Evolutionary conservation across 1,140 invertebrate species (phyloP).

Genomic region (Drosophila pseudoananassae): DNA sequence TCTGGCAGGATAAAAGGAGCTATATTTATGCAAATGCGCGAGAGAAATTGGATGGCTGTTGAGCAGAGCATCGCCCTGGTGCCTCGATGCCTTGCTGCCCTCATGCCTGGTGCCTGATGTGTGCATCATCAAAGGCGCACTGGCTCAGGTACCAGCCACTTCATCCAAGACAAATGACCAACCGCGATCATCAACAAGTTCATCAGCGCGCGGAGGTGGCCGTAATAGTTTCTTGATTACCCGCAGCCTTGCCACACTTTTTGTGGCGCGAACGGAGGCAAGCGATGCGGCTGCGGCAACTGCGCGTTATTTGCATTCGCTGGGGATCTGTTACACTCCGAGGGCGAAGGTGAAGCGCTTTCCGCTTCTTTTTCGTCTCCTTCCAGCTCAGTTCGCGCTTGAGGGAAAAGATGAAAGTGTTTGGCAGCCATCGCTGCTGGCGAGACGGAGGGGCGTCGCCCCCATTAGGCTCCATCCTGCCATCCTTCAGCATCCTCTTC

Average conservation of each 20-base stretch:
- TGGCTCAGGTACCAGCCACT: neutral
- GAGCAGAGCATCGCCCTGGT: no score
- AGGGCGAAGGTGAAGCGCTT: constrained; percentile 38
- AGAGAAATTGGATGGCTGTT: constrained; percentile 6
- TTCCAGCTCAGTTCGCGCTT: constrained; percentile 23
- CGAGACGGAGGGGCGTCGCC: constrained; percentile 20
- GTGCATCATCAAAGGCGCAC: constrained; percentile 15
- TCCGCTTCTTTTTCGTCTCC: constrained; percentile 6
- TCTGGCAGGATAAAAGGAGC: constrained; percentile 15
- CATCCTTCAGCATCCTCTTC: constrained; percentile 38
- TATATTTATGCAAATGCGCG: constrained; percentile 64
- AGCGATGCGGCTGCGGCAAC: neutral
- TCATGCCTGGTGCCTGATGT: neutral
- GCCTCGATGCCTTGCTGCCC: neutral
- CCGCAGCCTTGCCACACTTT: constrained; percentile 75
- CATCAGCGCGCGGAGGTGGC: constrained; percentile 59
- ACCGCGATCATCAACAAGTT: constrained; percentile 75
- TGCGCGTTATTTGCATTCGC: constrained; percentile 76
- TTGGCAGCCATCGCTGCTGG: constrained; percentile 53
- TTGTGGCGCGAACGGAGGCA: constrained; percentile 6
- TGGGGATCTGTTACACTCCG: constrained; percentile 73
- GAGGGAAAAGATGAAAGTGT: constrained; percentile 68
- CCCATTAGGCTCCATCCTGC: constrained; percentile 51
- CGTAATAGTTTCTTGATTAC: constrained; percentile 81
- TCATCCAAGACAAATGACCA: constrained; percentile 57